Evolutionary conservation across 1,140 invertebrate genomes (phyloP).

Genomic region (Ganaspis sp.): DNA sequence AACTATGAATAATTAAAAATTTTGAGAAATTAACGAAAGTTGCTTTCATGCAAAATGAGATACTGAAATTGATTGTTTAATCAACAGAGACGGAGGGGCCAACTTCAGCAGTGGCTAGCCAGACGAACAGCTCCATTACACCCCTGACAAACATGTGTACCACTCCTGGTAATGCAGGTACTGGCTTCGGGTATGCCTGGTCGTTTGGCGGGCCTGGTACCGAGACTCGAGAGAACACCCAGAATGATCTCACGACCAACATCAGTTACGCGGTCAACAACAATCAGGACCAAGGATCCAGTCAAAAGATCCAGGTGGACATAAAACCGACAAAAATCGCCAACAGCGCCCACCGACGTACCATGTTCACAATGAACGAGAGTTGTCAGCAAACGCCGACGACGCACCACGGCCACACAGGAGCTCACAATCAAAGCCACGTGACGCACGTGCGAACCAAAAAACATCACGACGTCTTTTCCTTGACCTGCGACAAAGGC

Average conservation of each 20-base stretch:
- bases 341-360: constrained; percentile 66
- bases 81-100: constrained; percentile 63
- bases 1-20: neutral
- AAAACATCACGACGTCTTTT: constrained; percentile 73
- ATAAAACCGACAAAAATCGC: constrained; percentile 69
- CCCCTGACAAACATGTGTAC: constrained; percentile 74
- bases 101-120: constrained; percentile 60
- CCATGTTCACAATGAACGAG: constrained; percentile 73
- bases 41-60: no score
- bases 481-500: constrained; percentile 71
- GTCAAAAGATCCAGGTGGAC: constrained; percentile 74
- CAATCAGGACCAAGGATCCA: constrained; percentile 74
- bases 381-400: constrained; percentile 72
- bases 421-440: constrained; percentile 73
- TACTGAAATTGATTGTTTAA: neutral
- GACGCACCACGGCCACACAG: constrained; percentile 71
- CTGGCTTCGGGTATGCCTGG: constrained; percentile 74
- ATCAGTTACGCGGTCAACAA: constrained; percentile 74
- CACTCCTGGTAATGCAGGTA: constrained; percentile 72
- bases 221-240: constrained; percentile 68
- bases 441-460: constrained; percentile 69
- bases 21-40: no score
- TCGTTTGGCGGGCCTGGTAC: constrained; percentile 71
- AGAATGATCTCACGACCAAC: constrained; percentile 69
- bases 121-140: constrained; percentile 65